A percentile compares a stretch with the other conserved stretches of the same genome.
Conservation (phyloP, 2,797 vertebrate species). For the Bryconaethiops microstoma region DNA sequence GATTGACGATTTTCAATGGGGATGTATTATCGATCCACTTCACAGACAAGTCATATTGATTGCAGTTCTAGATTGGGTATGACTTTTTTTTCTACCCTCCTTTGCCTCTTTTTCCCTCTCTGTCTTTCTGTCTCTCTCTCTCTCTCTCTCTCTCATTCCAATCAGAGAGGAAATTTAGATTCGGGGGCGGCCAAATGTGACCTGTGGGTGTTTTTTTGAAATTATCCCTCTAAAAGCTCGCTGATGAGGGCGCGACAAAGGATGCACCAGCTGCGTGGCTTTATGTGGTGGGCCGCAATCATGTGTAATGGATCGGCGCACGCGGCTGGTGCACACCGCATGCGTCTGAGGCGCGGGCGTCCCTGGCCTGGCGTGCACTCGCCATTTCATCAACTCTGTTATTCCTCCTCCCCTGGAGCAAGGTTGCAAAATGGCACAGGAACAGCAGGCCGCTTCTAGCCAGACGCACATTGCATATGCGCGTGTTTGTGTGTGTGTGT, state of each 20-base stretch:
- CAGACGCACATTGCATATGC: background rate
- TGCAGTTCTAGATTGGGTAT: conserved; percentile 79
- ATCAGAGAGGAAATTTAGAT: conserved; percentile 75
- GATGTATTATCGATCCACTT: conserved; percentile 83
- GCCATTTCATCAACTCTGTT: conserved; percentile 75
- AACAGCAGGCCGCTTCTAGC: conserved; percentile 65
- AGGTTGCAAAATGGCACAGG: conserved; percentile 65
- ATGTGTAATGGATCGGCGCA: conserved; percentile 72
- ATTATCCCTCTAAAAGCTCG: conserved; percentile 70
- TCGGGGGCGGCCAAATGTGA: conserved; percentile 76
- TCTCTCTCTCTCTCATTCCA: conserved; percentile 63
- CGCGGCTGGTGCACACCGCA: conserved; percentile 52
- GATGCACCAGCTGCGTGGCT: conserved; percentile 75
- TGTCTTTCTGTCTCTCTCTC: conserved; percentile 44
- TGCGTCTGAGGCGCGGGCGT: conserved; percentile 39
- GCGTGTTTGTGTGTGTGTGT: conserved; percentile 21
- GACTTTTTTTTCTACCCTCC: conserved; percentile 59
- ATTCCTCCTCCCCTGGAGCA: conserved; percentile 69
- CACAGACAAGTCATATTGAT: conserved; percentile 86
- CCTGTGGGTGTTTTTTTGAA: conserved; percentile 75
- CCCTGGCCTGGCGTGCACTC: conserved; percentile 64
- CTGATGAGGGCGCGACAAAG: conserved; percentile 69
- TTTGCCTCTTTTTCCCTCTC: conserved; percentile 49
- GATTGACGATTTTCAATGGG: conserved; percentile 83
- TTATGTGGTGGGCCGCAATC: conserved; percentile 75